These are phyloP conservation scores for Poeciliopsis turneri DNA, from an alignment of 2,797 vertebrate genomes.

Conservation along the genomic window DNA sequence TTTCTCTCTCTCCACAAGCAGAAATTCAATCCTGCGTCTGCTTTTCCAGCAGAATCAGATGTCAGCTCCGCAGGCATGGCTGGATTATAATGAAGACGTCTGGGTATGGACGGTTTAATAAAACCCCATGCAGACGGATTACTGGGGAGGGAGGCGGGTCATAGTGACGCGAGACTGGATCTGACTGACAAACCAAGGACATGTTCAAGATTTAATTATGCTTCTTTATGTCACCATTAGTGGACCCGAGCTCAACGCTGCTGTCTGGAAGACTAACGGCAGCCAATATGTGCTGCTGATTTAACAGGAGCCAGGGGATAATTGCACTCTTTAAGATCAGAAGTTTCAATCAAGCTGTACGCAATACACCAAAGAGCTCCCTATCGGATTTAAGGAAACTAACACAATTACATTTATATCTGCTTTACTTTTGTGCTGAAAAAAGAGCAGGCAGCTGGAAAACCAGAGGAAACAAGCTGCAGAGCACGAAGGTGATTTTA, in stretches of 20 bases:
- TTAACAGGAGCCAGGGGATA: not conserved
- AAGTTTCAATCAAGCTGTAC: conserved; percentile 8
- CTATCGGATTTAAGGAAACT: conserved; percentile 5
- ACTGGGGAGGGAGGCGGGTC: conserved; percentile 37
- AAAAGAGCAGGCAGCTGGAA: not conserved
- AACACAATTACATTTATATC: conserved; percentile 19
- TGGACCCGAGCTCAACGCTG: conserved; percentile 20
- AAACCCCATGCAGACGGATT: conserved; percentile 41
- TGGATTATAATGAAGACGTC: conserved; percentile 49
- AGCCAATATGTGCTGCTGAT: conserved; percentile 32
- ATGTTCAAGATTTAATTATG: conserved; percentile 54
- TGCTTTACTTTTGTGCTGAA: not conserved
- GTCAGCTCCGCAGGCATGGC: conserved; percentile 12
- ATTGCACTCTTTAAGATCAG: conserved; percentile 13
- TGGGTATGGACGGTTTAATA: conserved; percentile 58
- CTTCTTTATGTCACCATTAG: conserved; percentile 57
- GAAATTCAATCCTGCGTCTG: conserved; percentile 6
- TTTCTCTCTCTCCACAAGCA: conserved; percentile 1
- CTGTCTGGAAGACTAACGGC: conserved; percentile 38
- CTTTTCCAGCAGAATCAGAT: conserved; percentile 40
- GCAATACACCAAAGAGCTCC: conserved; percentile 6
- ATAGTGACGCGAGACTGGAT: conserved; percentile 23
- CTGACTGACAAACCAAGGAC: conserved; percentile 26
- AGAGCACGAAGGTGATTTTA: not conserved
- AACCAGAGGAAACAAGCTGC: not conserved